A percentile compares a stretch with the other conserved stretches of the same genome.
Conservation (phyloP, 23 tunicate genomes). For the Trididemnum nubilum region DNA sequence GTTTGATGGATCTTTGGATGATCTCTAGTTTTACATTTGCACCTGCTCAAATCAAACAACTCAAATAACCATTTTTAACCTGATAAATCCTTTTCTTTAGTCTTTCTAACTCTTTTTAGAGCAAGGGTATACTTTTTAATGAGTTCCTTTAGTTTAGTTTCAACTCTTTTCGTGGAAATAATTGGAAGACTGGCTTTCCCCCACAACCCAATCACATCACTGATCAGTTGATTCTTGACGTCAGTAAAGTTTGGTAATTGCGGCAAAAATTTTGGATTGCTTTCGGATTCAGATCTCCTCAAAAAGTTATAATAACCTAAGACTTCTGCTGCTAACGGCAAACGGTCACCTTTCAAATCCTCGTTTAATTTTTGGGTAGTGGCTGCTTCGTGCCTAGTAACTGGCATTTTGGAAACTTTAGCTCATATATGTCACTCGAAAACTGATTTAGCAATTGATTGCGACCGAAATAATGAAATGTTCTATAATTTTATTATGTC, state of each 20-base stretch:
- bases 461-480: no score
- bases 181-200: not conserved
- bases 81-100: not conserved
- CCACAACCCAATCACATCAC: not conserved
- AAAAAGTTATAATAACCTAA: not conserved
- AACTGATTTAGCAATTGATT: no score
- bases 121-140: not conserved
- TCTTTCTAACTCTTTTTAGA: not conserved
- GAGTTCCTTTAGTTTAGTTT: not conserved
- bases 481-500: no score
- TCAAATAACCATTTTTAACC: not conserved
- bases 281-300: not conserved
- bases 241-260: not conserved
- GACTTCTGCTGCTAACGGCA: not conserved
- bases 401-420: not conserved
- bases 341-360: not conserved
- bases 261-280: not conserved
- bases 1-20: no score
- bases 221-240: not conserved
- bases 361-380: not conserved
- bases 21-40: not conserved
- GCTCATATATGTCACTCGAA: no score
- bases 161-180: not conserved
- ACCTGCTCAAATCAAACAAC: not conserved
- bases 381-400: not conserved